A percentile compares a stretch with the other conserved stretches of the same genome.
Conservation (phyloP, 2,113 vertebrate species). For the Paedocypris sp. region DNA sequence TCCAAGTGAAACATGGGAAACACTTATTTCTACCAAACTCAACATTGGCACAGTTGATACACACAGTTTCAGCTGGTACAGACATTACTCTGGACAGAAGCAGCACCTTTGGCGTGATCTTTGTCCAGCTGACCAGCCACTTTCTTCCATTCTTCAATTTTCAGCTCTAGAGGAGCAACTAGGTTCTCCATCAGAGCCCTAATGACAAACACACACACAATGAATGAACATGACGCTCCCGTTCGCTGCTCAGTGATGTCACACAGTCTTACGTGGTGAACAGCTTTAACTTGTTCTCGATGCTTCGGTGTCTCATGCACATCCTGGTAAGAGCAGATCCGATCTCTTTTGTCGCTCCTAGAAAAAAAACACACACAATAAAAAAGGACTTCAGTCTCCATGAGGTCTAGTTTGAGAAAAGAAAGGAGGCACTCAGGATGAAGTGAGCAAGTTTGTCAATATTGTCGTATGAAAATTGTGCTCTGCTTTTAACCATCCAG, state of each 20-base stretch:
- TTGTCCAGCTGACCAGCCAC: conserved; percentile 68
- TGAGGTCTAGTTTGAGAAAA: too few species aligned
- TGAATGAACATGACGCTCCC: too few species aligned
- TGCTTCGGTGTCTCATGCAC: conserved; percentile 75
- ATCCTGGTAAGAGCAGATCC: conserved; percentile 70
- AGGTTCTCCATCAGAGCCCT: conserved; percentile 68
- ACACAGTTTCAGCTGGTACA: too few species aligned
- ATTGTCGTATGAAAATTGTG: too few species aligned
- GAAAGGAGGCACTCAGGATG: too few species aligned
- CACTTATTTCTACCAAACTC: too few species aligned
- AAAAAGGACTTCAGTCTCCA: neutral
- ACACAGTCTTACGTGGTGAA: conserved; percentile 63
- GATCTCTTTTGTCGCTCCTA: conserved; percentile 72
- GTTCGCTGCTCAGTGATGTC: too few species aligned
- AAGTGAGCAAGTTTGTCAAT: too few species aligned
- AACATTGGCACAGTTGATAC: too few species aligned
- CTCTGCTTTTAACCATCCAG: too few species aligned
- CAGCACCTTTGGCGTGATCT: conserved; percentile 71
- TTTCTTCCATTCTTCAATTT: conserved; percentile 75
- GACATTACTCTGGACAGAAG: neutral
- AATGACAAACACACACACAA: conserved; percentile 7
- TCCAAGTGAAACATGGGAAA: too few species aligned
- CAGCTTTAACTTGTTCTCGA: conserved; percentile 69
- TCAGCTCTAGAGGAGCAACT: conserved; percentile 63
- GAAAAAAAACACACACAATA: conserved; percentile 1